Evolutionary conservation across 1,140 invertebrate genomes (phyloP).

Genomic region (Polyergus mexicanus): DNA sequence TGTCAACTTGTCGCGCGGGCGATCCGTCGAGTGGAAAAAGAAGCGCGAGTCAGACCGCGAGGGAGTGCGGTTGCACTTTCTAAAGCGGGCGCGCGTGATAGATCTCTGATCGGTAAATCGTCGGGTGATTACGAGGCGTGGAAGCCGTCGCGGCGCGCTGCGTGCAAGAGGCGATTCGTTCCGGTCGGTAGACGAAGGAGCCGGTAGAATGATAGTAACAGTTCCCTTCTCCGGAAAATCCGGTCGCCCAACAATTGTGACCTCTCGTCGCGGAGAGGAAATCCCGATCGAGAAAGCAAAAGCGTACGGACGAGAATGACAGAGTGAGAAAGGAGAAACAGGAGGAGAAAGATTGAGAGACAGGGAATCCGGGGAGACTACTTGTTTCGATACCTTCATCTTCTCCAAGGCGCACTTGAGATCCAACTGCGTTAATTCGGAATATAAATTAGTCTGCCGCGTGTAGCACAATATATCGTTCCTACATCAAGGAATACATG

Average conservation of each 20-base stretch:
- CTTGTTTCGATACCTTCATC: slow-evolving; percentile 46
- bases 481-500: slow-evolving; percentile 1
- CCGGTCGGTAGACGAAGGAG: slow-evolving; percentile 63
- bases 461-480: slow-evolving; percentile 19
- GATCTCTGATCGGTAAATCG: slow-evolving; percentile 69
- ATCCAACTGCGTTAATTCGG: slow-evolving; percentile 54
- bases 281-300: slow-evolving; percentile 13
- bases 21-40: background rate
- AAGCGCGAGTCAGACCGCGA: slow-evolving; percentile 32
- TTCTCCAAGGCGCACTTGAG: slow-evolving; percentile 39
- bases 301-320: background rate
- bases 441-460: slow-evolving; percentile 51
- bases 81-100: slow-evolving; percentile 61
- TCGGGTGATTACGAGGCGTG: slow-evolving; percentile 64
- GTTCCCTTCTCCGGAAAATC: slow-evolving; percentile 74
- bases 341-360: slow-evolving; percentile 32
- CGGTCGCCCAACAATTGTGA: slow-evolving; percentile 69
- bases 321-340: slow-evolving; percentile 1
- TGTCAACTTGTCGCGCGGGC: slow-evolving; percentile 45
- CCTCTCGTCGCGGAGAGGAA: slow-evolving; percentile 60
- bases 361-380: slow-evolving; percentile 31
- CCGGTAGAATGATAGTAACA: slow-evolving; percentile 35
- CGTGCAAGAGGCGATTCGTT: slow-evolving; percentile 74
- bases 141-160: slow-evolving; percentile 45
- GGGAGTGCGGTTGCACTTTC: slow-evolving; percentile 65